Conservation (phyloP, 2,113 vertebrate species). For the Hystrix brachyura region DNA sequence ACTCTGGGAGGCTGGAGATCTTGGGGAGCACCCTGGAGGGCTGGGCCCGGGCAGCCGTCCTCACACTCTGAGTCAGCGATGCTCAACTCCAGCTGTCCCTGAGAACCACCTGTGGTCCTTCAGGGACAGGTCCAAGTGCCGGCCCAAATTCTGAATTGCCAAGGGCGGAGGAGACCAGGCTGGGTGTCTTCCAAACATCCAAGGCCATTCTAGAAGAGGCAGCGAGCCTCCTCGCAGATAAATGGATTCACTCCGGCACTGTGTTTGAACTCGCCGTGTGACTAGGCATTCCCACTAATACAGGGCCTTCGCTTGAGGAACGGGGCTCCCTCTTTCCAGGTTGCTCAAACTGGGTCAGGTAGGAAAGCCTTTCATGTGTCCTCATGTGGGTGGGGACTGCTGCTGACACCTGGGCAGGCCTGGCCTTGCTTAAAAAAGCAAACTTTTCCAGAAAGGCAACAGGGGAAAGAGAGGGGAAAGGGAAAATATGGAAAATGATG, state of each 20-base stretch:
- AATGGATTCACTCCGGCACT: not conserved
- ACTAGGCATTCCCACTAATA: not conserved
- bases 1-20: not conserved
- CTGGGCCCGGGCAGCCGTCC: too few relatives aligned
- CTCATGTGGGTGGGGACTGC: not conserved
- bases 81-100: not conserved
- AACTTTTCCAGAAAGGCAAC: slow-evolving; percentile 12
- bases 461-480: too few relatives aligned
- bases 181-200: not conserved
- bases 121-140: not conserved
- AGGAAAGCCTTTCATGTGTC: not conserved
- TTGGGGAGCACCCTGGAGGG: not conserved
- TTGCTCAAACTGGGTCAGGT: not conserved
- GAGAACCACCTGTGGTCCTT: not conserved
- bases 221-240: not conserved
- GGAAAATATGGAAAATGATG: too few relatives aligned
- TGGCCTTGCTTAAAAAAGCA: not conserved
- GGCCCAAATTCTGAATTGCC: not conserved
- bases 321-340: not conserved
- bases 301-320: not conserved
- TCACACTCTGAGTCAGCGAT: not conserved
- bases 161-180: not conserved
- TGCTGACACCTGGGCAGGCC: not conserved
- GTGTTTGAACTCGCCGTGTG: not conserved
- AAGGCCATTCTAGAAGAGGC: not conserved